These are phyloP conservation scores for Drymonia ruficornis DNA, from an alignment of 2,888 invertebrate genomes.

Conservation along the genomic window DNA sequence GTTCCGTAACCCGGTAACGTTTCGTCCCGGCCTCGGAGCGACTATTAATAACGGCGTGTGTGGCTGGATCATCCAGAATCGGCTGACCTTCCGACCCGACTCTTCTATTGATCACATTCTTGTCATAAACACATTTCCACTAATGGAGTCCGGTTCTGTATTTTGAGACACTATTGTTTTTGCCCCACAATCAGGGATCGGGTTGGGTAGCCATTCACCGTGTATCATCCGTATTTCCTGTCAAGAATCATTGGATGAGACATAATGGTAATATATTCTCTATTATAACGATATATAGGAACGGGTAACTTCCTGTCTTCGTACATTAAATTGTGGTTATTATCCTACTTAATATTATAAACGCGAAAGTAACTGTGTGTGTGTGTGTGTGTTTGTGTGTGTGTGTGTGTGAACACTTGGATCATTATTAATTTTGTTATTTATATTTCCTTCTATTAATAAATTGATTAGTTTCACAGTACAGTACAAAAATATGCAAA, in stretches of 20 bases:
- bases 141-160: conserved; percentile 70
- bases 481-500: too few relatives aligned
- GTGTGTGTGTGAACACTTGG: too few relatives aligned
- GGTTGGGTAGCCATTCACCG: conserved; percentile 48
- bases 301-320: not conserved
- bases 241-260: conserved; percentile 42
- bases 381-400: too few relatives aligned
- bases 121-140: conserved; percentile 74
- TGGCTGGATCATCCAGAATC: conserved; percentile 58
- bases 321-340: not conserved
- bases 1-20: conserved; percentile 49
- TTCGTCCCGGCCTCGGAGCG: conserved; percentile 55
- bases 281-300: conserved; percentile 13
- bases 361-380: too few relatives aligned
- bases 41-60: conserved; percentile 68
- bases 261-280: conserved; percentile 39
- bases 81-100: conserved; percentile 57
- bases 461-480: too few relatives aligned
- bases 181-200: conserved; percentile 59
- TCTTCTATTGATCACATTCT: conserved; percentile 73
- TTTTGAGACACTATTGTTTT: conserved; percentile 69
- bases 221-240: conserved; percentile 46
- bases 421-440: too few relatives aligned
- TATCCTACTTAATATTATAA: too few relatives aligned
- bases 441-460: too few relatives aligned